These are phyloP conservation scores for Anguilla japonica DNA, from an alignment of 2,113 vertebrate species.

Conservation along the genomic window DNA sequence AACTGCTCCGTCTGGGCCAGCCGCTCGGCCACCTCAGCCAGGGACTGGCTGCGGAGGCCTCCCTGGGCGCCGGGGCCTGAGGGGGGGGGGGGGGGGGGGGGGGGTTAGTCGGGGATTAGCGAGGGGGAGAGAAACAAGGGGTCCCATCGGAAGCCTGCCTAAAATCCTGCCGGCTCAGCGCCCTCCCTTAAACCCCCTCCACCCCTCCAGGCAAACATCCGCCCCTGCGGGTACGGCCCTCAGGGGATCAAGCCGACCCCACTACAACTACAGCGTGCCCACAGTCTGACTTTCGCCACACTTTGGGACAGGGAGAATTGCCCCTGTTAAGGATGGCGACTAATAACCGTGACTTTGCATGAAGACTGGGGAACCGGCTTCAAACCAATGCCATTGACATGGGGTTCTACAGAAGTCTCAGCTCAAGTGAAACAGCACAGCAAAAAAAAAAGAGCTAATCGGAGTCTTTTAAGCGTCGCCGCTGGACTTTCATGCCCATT, in stretches of 20 bases:
- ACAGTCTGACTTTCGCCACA: not conserved
- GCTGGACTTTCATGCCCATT: not conserved
- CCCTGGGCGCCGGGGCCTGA: conserved; percentile 63
- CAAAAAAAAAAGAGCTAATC: not conserved
- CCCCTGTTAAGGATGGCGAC: not conserved
- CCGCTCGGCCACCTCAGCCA: conserved; percentile 74
- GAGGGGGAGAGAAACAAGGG: not conserved
- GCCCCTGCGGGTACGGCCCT: not conserved
- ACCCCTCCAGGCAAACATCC: not conserved
- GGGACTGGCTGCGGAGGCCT: conserved; percentile 32
- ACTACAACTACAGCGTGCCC: not conserved
- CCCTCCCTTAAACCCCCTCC: conserved; percentile 13
- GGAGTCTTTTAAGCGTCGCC: not conserved
- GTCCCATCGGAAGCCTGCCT: not conserved
- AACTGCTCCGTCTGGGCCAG: conserved; percentile 79
- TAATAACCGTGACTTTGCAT: not conserved
- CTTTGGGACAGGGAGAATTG: not conserved
- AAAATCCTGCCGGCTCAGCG: conserved; percentile 31
- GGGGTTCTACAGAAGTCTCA: no score
- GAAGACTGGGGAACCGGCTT: not conserved
- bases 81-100: not conserved
- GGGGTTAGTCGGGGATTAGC: not conserved
- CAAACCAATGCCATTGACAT: no score
- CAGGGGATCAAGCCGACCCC: not conserved
- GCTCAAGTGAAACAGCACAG: not conserved